Evolutionary conservation across 2,113 vertebrate genomes (phyloP).

Genomic region (Pteruthius melanotis): DNA sequence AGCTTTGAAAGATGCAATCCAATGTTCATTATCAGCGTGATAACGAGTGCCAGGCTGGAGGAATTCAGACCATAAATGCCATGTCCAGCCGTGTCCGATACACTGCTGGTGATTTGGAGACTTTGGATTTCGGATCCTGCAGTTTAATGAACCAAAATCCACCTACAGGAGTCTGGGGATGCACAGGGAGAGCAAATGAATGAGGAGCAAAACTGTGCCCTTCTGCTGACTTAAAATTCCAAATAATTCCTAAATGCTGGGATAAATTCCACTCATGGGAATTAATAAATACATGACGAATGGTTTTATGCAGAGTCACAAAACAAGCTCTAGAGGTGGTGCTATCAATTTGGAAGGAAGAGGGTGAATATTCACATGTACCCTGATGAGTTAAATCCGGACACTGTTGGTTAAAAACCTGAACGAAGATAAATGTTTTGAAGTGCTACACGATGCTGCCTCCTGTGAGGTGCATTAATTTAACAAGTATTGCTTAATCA

Average conservation of each 20-base stretch:
- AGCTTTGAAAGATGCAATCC: background rate
- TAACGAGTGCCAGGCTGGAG: background rate
- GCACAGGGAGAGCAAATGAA: background rate
- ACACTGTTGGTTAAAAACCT: background rate
- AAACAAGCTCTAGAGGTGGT: background rate
- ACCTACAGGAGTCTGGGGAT: background rate
- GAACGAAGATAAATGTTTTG: background rate
- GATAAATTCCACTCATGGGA: background rate
- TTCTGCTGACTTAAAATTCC: background rate
- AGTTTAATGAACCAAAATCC: background rate
- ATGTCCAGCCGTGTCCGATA: fast-evolving
- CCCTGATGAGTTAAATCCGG: background rate
- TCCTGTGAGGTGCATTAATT: background rate
- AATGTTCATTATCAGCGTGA: background rate
- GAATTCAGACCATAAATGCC: background rate
- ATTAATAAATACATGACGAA: background rate
- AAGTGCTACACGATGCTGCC: background rate
- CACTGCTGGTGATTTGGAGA: background rate
- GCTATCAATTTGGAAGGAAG: background rate
- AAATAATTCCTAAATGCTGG: background rate
- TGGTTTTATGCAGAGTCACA: fast-evolving
- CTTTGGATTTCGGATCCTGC: background rate
- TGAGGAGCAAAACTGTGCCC: background rate
- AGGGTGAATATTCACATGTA: background rate
- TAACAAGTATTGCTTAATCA: background rate